These are phyloP conservation scores for Ormyrus rosae DNA, from an alignment of 2,888 invertebrate genomes.

Conservation along the genomic window DNA sequence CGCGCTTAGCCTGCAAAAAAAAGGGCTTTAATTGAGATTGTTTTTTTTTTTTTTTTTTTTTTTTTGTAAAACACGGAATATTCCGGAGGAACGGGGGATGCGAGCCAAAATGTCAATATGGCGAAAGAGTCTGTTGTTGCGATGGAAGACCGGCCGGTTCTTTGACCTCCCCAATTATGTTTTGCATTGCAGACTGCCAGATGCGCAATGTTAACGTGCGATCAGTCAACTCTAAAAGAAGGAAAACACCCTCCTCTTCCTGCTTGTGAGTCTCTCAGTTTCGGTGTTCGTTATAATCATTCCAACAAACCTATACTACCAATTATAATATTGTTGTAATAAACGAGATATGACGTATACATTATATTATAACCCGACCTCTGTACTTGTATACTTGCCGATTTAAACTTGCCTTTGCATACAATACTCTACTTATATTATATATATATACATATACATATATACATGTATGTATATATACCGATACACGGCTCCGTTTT, in stretches of 20 bases:
- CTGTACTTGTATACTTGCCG: conserved; percentile 67
- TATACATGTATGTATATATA: conserved; percentile 13
- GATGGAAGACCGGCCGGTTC: conserved; percentile 70
- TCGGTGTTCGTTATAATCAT: conserved; percentile 75
- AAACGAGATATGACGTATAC: conserved; percentile 64
- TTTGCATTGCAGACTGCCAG: conserved; percentile 87
- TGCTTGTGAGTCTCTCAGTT: conserved; percentile 82
- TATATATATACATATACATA: background rate
- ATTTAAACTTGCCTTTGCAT: conserved; percentile 66
- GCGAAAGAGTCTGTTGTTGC: conserved; percentile 47
- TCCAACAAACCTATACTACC: conserved; percentile 69
- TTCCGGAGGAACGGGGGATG: too few species aligned
- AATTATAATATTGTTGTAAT: conserved; percentile 64
- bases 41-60: too few species aligned
- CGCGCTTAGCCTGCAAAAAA: too few species aligned
- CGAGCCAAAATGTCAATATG: background rate
- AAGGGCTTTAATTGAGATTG: too few species aligned
- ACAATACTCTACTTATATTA: conserved; percentile 25
- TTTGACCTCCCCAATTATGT: conserved; percentile 77
- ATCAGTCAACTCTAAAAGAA: conserved; percentile 83
- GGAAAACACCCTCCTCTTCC: conserved; percentile 82
- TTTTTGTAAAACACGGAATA: too few species aligned
- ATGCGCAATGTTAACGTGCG: conserved; percentile 86
- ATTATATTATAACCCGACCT: conserved; percentile 59
- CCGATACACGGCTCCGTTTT: conserved; percentile 50